Evolutionary conservation across 2,797 vertebrate genomes (phyloP).

Genomic region (Garrulus glandarius): DNA sequence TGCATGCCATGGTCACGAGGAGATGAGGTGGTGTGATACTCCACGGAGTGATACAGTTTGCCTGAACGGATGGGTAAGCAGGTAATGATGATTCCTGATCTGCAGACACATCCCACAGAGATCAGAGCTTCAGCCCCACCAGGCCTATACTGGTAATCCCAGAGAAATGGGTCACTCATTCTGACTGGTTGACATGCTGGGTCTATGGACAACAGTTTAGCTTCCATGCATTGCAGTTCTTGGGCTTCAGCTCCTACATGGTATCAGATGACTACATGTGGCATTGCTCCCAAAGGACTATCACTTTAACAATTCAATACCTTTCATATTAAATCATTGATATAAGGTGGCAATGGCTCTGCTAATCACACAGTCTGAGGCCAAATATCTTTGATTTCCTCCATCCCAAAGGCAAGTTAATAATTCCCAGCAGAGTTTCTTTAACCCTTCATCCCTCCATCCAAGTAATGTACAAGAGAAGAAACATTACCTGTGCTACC

Average conservation of each 20-base stretch:
- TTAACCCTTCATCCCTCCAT: neutral
- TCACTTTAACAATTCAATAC: neutral
- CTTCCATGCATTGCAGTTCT: neutral
- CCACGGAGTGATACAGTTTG: neutral
- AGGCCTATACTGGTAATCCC: neutral
- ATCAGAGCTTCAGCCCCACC: neutral
- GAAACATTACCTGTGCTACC: neutral
- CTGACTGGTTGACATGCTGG: neutral
- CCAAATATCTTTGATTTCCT: neutral
- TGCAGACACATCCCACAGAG: neutral
- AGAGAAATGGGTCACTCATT: neutral
- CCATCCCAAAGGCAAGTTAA: neutral
- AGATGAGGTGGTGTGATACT: neutral
- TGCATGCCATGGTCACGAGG: fast-evolving
- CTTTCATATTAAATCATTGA: neutral
- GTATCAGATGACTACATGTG: neutral
- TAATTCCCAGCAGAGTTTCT: neutral
- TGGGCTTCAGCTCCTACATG: neutral
- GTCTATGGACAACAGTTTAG: neutral
- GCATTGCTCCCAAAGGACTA: neutral
- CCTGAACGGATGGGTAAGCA: neutral
- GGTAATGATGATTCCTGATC: neutral
- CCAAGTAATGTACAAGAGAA: neutral
- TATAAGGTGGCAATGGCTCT: neutral
- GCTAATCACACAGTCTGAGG: neutral